Percentiles rank a stretch among this genome's conserved stretches.
Conservation (phyloP, 2,888 invertebrate genomes). For the Caenorhabditis sp. region DNA sequence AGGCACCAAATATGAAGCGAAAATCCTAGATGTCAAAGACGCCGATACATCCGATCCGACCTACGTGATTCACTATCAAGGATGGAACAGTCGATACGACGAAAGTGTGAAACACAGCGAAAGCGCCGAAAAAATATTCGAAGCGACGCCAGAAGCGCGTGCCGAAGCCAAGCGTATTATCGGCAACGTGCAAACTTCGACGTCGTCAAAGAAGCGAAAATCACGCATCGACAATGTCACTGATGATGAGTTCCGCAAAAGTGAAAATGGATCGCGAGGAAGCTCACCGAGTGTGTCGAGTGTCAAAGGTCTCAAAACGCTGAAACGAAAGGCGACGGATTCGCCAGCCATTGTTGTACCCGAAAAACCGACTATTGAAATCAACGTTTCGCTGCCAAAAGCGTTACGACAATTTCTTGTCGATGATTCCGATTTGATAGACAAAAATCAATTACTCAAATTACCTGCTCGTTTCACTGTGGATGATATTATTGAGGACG, state of each 20-base stretch:
- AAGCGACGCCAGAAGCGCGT: conserved; percentile 7
- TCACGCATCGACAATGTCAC: not conserved
- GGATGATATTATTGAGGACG: conserved; percentile 28
- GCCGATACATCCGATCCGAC: not conserved
- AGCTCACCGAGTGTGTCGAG: conserved; percentile 10
- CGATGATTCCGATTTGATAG: conserved; percentile 30
- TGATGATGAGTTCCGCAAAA: not conserved
- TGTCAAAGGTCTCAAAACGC: conserved; percentile 4
- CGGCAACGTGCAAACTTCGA: no score
- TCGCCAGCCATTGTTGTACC: not conserved
- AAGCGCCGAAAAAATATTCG: not conserved
- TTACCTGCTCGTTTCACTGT: conserved; percentile 23
- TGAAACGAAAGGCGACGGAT: conserved; percentile 3
- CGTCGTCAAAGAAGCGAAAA: not conserved
- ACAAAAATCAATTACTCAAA: conserved; percentile 6
- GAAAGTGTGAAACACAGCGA: conserved; percentile 13
- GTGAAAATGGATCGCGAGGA: conserved; percentile 18
- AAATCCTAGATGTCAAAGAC: conserved; percentile 16
- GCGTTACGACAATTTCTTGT: conserved; percentile 22
- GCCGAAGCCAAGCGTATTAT: not conserved
- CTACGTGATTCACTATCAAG: conserved; percentile 37
- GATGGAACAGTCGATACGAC: conserved; percentile 43
- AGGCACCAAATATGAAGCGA: conserved; percentile 23
- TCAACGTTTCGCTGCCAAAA: conserved; percentile 17
- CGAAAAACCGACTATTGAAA: not conserved